Evolutionary conservation across 2,797 vertebrate genomes (phyloP), one percentile per base, ranked within the genome.

Genomic region (Amblyraja radiata): DNA sequence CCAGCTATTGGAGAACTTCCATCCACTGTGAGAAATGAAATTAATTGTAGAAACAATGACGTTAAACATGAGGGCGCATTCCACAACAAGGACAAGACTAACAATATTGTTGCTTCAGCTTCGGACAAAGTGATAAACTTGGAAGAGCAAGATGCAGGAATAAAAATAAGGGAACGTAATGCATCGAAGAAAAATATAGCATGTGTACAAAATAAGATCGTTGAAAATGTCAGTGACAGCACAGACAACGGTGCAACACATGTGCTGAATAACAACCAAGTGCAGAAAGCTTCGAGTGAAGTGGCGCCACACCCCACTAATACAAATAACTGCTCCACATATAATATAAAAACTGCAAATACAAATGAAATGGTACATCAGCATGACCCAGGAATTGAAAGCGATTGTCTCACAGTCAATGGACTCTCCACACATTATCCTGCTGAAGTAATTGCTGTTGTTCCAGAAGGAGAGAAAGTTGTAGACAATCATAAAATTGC

Each of bases 1-100:
- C 96, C 98, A 76, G 95, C 97, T 0, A 95, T 94, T 88, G 94
- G 94, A 86, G 96, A 97, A 0, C 94, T 93, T 77, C 93, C 90
- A 8, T 39, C 90, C 39, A 92, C 36, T 76, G 46, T 92, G 46
- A 92, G 68, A 92, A 92, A 58, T 58, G 90, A 92, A 76, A 92
- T 74, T 28, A 76, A 74, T 88, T 68, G 65, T 65, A 68, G n/a
- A 92, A 73, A 92, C 39, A 92, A 92, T 54, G 90, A 91, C 36
- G 73, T 74, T 91, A 91, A 91, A 73, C 90, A 54, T 0, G 90
- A 92, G 71, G 8, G 13, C 0, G 28, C 90, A 74, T 54, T 58
- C 21, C 90, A 92, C 71, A 92, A 92, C 25, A 76, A 25, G 6
- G 23, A 4, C 71, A 92, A 92, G 28, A 74, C 71, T 21, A 92